Evolutionary conservation across 2,888 invertebrate genomes (phyloP).

Genomic region (Diploptera punctata): DNA sequence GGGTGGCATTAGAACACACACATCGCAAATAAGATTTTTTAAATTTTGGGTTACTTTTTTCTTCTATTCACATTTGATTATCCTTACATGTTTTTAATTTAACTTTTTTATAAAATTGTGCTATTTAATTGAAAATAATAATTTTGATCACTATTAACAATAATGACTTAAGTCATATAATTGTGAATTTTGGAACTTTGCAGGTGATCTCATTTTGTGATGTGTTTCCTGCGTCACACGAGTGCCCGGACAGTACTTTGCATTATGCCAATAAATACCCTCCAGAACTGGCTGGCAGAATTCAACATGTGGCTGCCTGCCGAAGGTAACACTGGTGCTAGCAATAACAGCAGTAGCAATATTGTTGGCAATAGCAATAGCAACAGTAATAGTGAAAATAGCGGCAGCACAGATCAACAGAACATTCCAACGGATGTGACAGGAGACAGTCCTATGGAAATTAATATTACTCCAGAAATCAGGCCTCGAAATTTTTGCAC

Average conservation of each 20-base stretch:
- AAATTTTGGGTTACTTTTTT: no score
- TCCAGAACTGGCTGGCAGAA: constrained; percentile 98
- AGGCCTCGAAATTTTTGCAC: constrained; percentile 81
- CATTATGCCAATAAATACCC: constrained; percentile 98
- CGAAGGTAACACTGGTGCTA: not conserved
- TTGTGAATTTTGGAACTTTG: no score
- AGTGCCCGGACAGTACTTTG: constrained; percentile 88
- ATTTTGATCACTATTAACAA: no score
- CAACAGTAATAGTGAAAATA: not conserved
- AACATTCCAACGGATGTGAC: not conserved
- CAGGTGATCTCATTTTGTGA: constrained; percentile 94
- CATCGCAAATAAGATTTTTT: no score
- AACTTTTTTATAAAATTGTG: no score
- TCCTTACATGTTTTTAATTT: no score
- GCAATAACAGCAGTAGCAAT: not conserved
- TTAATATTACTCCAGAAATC: constrained; percentile 63
- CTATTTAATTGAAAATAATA: no score
- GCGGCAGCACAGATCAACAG: not conserved
- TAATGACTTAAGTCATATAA: no score
- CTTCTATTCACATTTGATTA: no score
- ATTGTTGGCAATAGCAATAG: not conserved
- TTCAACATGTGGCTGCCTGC: constrained; percentile 97
- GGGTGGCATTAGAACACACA: no score
- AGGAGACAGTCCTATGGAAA: constrained; percentile 47
- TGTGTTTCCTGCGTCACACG: constrained; percentile 91